Conservation (phyloP, 2,797 vertebrate genomes). For the Gorsachius magnificus region DNA sequence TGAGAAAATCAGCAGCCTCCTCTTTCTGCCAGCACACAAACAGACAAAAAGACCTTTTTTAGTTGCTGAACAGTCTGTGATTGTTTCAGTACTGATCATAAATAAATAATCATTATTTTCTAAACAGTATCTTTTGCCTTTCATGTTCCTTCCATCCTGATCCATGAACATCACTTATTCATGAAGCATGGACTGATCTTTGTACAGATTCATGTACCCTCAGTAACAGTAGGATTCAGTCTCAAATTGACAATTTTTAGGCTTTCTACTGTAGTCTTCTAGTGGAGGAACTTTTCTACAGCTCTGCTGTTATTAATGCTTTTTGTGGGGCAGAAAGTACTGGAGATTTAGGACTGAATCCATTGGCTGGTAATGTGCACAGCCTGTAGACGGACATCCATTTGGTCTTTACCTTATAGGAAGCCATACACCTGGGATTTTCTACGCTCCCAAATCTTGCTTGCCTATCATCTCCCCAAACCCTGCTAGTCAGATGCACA, state of each 20-base stretch:
- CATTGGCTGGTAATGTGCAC: background rate
- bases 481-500: background rate
- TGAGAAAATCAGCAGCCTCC: conserved; percentile 31
- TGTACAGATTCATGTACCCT: background rate
- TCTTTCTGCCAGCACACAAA: background rate
- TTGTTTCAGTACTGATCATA: conserved; percentile 42
- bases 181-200: background rate
- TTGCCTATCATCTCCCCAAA: fast-evolving
- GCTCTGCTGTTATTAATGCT: background rate
- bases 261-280: background rate
- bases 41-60: background rate
- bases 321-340: background rate
- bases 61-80: conserved; percentile 41
- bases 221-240: background rate
- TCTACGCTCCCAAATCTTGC: background rate
- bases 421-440: background rate
- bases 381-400: fast-evolving
- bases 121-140: background rate
- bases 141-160: background rate
- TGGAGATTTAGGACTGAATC: background rate
- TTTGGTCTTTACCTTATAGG: background rate
- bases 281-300: background rate
- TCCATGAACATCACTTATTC: background rate
- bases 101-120: conserved; percentile 42
- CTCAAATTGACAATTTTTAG: background rate